Conservation (phyloP, 2,888 invertebrate species). For the Heliconius charithonia region DNA sequence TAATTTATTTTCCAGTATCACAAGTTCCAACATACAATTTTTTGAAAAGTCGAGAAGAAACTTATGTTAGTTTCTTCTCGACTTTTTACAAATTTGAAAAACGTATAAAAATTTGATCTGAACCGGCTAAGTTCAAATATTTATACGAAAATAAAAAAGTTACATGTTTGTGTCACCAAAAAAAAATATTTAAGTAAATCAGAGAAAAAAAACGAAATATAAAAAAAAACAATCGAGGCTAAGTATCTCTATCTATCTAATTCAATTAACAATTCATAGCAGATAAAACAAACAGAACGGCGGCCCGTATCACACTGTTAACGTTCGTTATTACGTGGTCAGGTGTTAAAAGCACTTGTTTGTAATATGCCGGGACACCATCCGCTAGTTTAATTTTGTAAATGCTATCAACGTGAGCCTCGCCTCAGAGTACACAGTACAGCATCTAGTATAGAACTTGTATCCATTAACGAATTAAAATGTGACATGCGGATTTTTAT, state of each 20-base stretch:
- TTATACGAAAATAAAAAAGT: too few relatives aligned
- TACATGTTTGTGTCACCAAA: too few relatives aligned
- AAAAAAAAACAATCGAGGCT: background rate
- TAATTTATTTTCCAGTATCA: too few relatives aligned
- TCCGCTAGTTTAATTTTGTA: conserved; percentile 74
- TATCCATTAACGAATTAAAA: conserved; percentile 16
- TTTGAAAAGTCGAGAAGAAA: background rate
- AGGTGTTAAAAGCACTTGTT: conserved; percentile 64
- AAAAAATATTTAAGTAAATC: background rate
- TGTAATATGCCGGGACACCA: conserved; percentile 62
- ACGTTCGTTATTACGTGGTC: conserved; percentile 50
- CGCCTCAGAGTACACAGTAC: conserved; percentile 23
- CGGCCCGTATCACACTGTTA: conserved; percentile 40
- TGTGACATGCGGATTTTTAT: conserved; percentile 13
- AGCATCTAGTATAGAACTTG: conserved; percentile 22
- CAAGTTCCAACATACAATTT: too few relatives aligned
- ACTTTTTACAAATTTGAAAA: too few relatives aligned
- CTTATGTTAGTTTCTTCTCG: too few relatives aligned
- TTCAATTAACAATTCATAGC: conserved; percentile 39
- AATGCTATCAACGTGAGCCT: conserved; percentile 64
- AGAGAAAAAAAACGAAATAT: background rate
- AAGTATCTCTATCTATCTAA: conserved; percentile 30
- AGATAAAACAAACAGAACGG: conserved; percentile 37
- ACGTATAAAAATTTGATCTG: background rate
- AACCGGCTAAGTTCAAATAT: too few relatives aligned